Evolutionary conservation across 1,140 invertebrate genomes (phyloP), one percentile per base, ranked within the genome.

Genomic region (Sminthurides bifidus): DNA sequence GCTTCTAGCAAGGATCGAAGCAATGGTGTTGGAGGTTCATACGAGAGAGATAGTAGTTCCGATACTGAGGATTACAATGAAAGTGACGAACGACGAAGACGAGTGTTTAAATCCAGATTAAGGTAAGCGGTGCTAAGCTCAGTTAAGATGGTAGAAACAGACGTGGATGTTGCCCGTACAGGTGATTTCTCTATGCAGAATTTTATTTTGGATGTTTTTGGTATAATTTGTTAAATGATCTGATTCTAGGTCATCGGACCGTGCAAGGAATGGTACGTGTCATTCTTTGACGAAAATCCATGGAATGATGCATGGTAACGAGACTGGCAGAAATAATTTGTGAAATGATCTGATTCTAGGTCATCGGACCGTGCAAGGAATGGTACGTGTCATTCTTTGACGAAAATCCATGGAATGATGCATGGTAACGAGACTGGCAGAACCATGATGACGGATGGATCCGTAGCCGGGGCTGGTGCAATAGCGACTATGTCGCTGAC

Each of bases 11-110:
- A 52, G 35, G 41, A 58, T 21, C 40, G 56, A 8, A 5, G 17
- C 10, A 21, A n/a, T 8, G 52, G 35, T 12, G 31, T 26, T 33
- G 50, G 31, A 30, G 52, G 45, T 6, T 59, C 69, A 60, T 77
- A 75, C 68, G 67, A 76, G 59, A 70, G 79, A 67, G 79, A 81
- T 59, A 81, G 80, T 35, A 82, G 81, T 68, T 66, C 56, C 19
- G 56, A 81, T 65, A 81, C 78, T n/a, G 79, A 83, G 66, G 81
- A 83, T 69, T 81, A 79, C 65, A 75, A 78, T 59, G 80, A 81
- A 61, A 70, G 72, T 19, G 78, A 79, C 68, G 78, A 80, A 63
- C 72, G 77, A 54, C 72, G 78, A 61, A 70, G 80, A 59, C 73
- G 78, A 60, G 75, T 81, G 51, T 79, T 78, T 52, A 65, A 60